phyloP scores from a whole-genome alignment of 2,113 vertebrate genomes.

The Neolamprologus caudopunctatus region DNA sequence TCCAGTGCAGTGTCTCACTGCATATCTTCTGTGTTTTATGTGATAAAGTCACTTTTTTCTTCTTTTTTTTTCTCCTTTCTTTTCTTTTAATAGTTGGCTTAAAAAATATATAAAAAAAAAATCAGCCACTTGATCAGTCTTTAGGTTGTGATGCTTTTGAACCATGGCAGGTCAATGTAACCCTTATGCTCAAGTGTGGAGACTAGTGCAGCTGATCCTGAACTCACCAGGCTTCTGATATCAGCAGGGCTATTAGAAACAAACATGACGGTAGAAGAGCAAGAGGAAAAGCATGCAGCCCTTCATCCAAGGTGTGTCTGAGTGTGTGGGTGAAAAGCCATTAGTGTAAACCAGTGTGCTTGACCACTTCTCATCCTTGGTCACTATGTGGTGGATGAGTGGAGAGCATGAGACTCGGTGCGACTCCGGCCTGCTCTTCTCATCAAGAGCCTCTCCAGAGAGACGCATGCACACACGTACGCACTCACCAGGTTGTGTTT shows the following conservation, averaged over 20 bases:
- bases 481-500: neutral
- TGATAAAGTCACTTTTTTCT: neutral
- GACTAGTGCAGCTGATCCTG: neutral
- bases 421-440: conserved; percentile 1
- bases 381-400: neutral
- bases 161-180: neutral
- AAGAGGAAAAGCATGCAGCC: neutral
- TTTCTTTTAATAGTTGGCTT: neutral
- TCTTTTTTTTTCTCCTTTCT: neutral
- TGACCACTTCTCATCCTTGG: neutral
- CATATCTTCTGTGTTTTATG: neutral
- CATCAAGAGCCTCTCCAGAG: conserved; percentile 21
- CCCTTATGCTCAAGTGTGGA: neutral
- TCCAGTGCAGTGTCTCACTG: neutral
- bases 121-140: neutral
- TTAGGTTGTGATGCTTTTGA: neutral
- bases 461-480: neutral
- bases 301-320: neutral
- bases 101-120: neutral
- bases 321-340: neutral
- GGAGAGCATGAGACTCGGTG: neutral
- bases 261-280: neutral
- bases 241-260: neutral
- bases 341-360: conserved; percentile 1
- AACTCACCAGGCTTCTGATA: neutral